phyloP scores from a whole-genome alignment of 2,888 invertebrate species.

The Agriotes lineatus region DNA sequence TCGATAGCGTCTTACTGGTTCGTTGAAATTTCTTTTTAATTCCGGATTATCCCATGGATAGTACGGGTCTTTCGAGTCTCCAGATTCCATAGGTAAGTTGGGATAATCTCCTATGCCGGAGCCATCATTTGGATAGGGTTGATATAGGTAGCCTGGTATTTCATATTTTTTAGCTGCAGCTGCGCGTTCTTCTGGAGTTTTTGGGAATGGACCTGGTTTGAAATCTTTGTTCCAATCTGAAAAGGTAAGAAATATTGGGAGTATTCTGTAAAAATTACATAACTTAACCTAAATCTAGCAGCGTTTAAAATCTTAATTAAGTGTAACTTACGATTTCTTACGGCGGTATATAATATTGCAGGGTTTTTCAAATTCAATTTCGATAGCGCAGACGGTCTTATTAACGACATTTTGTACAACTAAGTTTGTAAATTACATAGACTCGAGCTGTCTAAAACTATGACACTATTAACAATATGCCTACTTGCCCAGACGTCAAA shows the following conservation, averaged over 20 bases:
- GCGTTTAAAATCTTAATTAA: background rate
- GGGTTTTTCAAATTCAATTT: constrained; percentile 51
- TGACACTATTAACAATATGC: no score
- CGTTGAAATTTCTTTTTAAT: constrained; percentile 85
- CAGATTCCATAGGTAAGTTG: constrained; percentile 77
- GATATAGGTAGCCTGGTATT: constrained; percentile 85
- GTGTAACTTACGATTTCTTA: constrained; percentile 61
- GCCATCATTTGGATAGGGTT: constrained; percentile 83
- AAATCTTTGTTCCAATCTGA: constrained; percentile 89
- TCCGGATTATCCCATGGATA: constrained; percentile 89
- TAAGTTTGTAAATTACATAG: no score
- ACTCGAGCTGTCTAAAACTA: no score
- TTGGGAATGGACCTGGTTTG: constrained; percentile 84
- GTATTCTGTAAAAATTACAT: constrained; percentile 24
- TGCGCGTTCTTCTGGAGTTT: constrained; percentile 79
- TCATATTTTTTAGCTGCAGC: constrained; percentile 91
- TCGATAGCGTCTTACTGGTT: constrained; percentile 72
- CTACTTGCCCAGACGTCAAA: no score
- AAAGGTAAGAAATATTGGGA: no score
- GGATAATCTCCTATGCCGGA: constrained; percentile 90
- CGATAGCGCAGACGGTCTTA: constrained; percentile 46
- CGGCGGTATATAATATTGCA: constrained; percentile 54
- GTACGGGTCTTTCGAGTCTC: constrained; percentile 80
- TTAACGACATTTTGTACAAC: constrained; percentile 43
- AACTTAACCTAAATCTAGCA: constrained; percentile 35